Percentiles rank a stretch among this genome's conserved stretches.
These are phyloP conservation scores for Podiceps cristatus DNA, from an alignment of 2,113 vertebrate species.

Conservation along the genomic window DNA sequence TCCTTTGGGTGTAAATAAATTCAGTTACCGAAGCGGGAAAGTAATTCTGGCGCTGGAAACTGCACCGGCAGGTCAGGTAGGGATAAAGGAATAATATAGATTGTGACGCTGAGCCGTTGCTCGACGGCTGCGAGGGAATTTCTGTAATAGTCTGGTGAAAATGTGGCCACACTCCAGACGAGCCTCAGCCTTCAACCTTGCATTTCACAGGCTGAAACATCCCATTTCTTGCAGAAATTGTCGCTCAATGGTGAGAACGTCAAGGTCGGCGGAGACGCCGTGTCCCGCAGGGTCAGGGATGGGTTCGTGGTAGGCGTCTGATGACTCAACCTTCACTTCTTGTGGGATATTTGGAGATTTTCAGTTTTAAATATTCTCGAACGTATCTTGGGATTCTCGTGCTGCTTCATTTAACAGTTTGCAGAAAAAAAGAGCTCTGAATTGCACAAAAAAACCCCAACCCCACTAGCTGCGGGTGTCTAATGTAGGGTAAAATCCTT, in stretches of 20 bases:
- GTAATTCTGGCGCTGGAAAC: not conserved
- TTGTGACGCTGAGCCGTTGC: fast-evolving
- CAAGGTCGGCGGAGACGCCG: fast-evolving
- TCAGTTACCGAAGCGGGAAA: not conserved
- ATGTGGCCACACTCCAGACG: fast-evolving
- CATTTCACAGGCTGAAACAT: not conserved
- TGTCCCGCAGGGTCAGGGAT: fast-evolving
- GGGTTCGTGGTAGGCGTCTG: fast-evolving
- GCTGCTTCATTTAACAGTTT: not conserved
- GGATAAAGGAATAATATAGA: too few species aligned
- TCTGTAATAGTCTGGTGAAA: not conserved
- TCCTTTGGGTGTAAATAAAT: not conserved
- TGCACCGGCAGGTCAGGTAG: not conserved
- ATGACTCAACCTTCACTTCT: fast-evolving
- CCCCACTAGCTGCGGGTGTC: too few species aligned
- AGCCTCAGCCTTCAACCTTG: not conserved
- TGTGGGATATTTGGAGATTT: fast-evolving
- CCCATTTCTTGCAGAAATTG: not conserved
- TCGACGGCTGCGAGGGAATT: fast-evolving
- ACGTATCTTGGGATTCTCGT: not conserved
- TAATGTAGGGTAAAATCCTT: not conserved
- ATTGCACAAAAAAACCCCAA: not conserved
- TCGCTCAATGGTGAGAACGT: fast-evolving
- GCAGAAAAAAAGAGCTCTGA: not conserved
- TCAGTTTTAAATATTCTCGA: not conserved